Conservation (phyloP, 1,140 invertebrate genomes). For the Drosophila parabipectinata region DNA sequence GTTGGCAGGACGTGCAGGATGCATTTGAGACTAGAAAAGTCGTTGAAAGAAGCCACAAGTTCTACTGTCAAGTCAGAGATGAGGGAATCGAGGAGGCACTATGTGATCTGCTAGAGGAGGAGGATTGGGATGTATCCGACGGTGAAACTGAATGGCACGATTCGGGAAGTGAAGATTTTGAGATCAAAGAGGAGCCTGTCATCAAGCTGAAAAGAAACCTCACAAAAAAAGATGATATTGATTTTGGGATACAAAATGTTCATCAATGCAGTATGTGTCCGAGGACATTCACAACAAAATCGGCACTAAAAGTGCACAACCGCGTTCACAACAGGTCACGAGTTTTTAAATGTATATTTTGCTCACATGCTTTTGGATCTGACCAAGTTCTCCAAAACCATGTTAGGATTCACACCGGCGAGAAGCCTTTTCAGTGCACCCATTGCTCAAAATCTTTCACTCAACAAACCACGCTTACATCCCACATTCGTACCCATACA, state of each 20-base stretch:
- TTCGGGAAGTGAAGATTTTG: background rate
- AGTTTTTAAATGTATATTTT: constrained; percentile 6
- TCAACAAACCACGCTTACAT: background rate
- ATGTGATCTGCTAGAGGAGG: constrained; percentile 12
- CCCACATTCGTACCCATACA: constrained; percentile 18
- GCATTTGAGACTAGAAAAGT: constrained; percentile 3
- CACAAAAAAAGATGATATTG: background rate
- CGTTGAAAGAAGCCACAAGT: constrained; percentile 7
- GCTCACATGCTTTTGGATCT: background rate
- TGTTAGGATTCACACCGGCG: constrained; percentile 27
- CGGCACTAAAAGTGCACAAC: background rate
- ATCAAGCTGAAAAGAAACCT: background rate
- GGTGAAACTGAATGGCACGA: background rate
- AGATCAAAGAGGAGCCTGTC: background rate
- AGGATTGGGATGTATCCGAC: constrained; percentile 13
- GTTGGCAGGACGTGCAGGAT: constrained; percentile 5
- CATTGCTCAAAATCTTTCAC: constrained; percentile 11
- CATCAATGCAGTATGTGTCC: background rate
- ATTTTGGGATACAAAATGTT: background rate
- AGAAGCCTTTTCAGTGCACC: constrained; percentile 17
- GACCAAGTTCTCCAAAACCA: constrained; percentile 2
- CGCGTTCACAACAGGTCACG: background rate
- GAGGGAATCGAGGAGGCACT: constrained; percentile 20
- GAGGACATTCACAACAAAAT: background rate
- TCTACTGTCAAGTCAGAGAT: constrained; percentile 21